Percentiles rank a stretch among this genome's conserved stretches.
Conservation (phyloP, 2,888 invertebrate species). For the Diploptera punctata region DNA sequence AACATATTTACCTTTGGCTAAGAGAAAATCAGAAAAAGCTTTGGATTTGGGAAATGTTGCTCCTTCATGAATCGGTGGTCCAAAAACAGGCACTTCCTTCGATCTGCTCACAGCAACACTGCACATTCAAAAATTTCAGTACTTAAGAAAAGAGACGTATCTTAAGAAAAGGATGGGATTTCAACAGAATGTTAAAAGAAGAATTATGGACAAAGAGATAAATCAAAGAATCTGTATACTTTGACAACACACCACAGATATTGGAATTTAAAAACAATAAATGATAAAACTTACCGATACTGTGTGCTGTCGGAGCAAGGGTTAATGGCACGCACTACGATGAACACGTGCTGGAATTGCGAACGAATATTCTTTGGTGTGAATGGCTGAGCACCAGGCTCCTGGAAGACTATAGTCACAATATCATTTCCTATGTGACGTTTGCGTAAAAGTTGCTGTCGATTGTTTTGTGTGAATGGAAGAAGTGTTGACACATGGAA, state of each 20-base stretch:
- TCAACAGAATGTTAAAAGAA: no score
- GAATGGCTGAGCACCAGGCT: slow-evolving; percentile 91
- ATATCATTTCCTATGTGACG: slow-evolving; percentile 98
- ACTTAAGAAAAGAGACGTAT: not conserved
- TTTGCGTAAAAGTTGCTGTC: slow-evolving; percentile 90
- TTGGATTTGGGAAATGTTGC: slow-evolving; percentile 88
- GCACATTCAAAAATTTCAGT: no score
- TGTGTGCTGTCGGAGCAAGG: slow-evolving; percentile 91
- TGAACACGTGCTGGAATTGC: slow-evolving; percentile 97
- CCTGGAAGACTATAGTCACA: slow-evolving; percentile 95
- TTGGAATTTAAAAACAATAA: no score
- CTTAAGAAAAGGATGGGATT: no score
- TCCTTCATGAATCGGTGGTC: slow-evolving; percentile 90
- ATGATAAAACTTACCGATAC: slow-evolving; percentile 72
- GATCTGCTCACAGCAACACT: slow-evolving; percentile 72
- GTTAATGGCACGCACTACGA: slow-evolving; percentile 87
- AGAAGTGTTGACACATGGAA: slow-evolving; percentile 97
- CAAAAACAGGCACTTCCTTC: slow-evolving; percentile 94
- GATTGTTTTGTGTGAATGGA: slow-evolving; percentile 94
- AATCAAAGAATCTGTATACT: no score
- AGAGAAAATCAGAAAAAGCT: slow-evolving; percentile 92
- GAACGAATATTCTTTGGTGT: slow-evolving; percentile 94
- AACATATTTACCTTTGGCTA: slow-evolving; percentile 80
- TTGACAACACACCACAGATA: no score
- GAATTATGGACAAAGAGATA: no score